Evolutionary conservation across 2,797 vertebrate genomes (phyloP).

Genomic region (Telmatherina bonti): DNA sequence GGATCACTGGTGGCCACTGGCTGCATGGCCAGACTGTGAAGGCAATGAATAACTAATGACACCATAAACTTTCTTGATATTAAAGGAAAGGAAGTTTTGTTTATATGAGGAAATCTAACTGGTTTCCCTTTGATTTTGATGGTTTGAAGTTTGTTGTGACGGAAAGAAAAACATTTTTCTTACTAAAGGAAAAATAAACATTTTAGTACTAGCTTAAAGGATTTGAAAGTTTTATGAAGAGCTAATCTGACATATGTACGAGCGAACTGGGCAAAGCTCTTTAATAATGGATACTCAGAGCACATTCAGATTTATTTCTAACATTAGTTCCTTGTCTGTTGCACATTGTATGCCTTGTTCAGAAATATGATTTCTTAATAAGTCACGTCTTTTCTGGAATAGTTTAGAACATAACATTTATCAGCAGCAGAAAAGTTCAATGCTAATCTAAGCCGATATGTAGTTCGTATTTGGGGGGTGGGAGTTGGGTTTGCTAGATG

Average conservation of each 20-base stretch:
- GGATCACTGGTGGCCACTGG: slow-evolving; percentile 68
- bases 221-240: background rate
- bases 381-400: background rate
- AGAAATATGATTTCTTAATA: background rate
- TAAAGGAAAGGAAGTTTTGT: slow-evolving; percentile 38
- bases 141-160: background rate
- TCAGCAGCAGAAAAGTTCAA: background rate
- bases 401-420: background rate
- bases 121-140: no score
- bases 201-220: background rate
- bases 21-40: slow-evolving; percentile 73
- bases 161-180: background rate
- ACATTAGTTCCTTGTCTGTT: no score
- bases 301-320: slow-evolving; percentile 1
- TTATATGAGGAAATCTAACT: slow-evolving; percentile 7
- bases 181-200: background rate
- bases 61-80: slow-evolving; percentile 41
- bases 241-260: background rate
- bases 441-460: background rate
- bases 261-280: background rate
- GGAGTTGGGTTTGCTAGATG: background rate
- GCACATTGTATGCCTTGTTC: background rate
- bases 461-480: no score
- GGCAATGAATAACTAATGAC: slow-evolving; percentile 78
- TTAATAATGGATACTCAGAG: background rate